Evolutionary conservation across 2,797 vertebrate species (phyloP).

Genomic region (Chaenodraco wilsoni): DNA sequence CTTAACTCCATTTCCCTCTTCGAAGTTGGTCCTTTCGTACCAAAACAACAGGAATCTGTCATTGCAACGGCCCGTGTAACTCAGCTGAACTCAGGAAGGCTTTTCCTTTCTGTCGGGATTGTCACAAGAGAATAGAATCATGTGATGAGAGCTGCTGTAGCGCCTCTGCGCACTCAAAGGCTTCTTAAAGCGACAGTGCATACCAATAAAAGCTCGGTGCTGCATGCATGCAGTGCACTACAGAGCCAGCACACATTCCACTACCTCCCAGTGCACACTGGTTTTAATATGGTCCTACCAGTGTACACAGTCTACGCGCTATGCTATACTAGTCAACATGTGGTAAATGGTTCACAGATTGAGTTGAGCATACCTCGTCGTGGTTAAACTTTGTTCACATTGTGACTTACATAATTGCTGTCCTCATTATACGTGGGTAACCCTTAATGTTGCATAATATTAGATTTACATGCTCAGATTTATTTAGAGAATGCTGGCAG

Average conservation of each 20-base stretch:
- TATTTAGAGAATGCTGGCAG: background rate
- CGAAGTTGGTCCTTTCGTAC: constrained; percentile 39
- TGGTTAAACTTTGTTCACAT: background rate
- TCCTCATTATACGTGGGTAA: constrained; percentile 25
- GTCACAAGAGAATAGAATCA: constrained; percentile 91
- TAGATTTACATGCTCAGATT: constrained; percentile 6
- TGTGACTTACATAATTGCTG: constrained; percentile 42
- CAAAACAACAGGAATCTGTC: constrained; percentile 30
- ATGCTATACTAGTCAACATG: background rate
- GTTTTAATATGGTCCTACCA: background rate
- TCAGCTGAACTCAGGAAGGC: constrained; percentile 70
- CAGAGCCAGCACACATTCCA: constrained; percentile 3
- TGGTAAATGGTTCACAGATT: background rate
- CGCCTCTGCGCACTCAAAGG: constrained; percentile 67
- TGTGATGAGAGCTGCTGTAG: constrained; percentile 81
- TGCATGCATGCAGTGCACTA: constrained; percentile 35
- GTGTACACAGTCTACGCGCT: background rate
- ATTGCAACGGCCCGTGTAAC: constrained; percentile 50
- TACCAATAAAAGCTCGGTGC: constrained; percentile 16
- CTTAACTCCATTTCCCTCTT: constrained; percentile 64
- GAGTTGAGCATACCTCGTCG: background rate
- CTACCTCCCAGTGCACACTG: background rate
- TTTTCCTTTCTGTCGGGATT: constrained; percentile 77
- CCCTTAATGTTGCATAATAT: constrained; percentile 47
- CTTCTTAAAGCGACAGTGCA: constrained; percentile 81